These are phyloP conservation scores for Irena cyanogastra DNA, from an alignment of 2,113 vertebrate species.

Conservation along the genomic window DNA sequence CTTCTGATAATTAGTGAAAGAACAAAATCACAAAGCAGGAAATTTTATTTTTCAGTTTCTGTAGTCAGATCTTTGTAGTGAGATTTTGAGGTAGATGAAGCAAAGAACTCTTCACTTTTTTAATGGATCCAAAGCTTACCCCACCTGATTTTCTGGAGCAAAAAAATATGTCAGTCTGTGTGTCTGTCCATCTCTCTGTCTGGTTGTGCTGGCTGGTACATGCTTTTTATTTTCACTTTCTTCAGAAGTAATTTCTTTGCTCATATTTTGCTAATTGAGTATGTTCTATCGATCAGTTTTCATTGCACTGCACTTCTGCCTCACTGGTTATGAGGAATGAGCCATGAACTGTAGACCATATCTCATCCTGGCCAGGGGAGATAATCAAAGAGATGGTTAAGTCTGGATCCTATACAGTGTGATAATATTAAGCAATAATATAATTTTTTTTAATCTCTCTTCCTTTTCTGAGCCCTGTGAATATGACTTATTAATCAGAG, in stretches of 20 bases:
- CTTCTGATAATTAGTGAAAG: background rate
- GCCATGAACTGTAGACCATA: background rate
- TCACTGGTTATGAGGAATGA: conserved; percentile 21
- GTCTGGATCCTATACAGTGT: background rate
- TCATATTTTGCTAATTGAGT: background rate
- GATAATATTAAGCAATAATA: background rate
- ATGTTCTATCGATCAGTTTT: conserved; percentile 46
- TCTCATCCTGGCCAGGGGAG: conserved; percentile 22
- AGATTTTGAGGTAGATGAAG: background rate
- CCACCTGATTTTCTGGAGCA: background rate
- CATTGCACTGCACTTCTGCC: conserved; percentile 38
- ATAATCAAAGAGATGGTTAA: conserved; percentile 20
- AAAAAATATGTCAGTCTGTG: background rate
- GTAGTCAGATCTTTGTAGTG: background rate
- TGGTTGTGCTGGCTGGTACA: background rate
- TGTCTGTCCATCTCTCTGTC: background rate
- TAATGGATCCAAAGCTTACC: background rate
- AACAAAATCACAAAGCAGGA: background rate
- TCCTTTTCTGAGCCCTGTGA: background rate
- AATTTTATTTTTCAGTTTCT: background rate
- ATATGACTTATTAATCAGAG: background rate
- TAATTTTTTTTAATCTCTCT: background rate
- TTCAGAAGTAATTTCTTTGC: conserved; percentile 14
- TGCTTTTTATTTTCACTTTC: background rate
- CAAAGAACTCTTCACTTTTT: background rate